phyloP scores from a whole-genome alignment of 2,797 vertebrate genomes.

The Notamacropus eugenii region DNA sequence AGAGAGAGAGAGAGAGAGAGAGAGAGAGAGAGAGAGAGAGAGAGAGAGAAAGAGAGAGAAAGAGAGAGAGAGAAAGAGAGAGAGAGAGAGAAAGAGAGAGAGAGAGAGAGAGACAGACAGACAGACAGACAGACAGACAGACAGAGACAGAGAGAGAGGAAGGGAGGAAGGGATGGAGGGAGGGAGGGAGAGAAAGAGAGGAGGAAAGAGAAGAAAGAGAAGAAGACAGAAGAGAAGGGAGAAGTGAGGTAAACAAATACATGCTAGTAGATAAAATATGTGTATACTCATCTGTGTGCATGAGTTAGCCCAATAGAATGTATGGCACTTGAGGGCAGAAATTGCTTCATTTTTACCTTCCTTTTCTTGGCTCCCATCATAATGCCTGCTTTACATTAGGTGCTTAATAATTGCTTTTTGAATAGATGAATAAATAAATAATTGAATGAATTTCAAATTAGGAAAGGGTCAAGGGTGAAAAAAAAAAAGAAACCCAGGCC shows the following conservation, averaged over 20 bases:
- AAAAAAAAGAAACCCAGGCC: not conserved
- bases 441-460: not conserved
- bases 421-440: not conserved
- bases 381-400: not conserved
- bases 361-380: not conserved
- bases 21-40: accelerated
- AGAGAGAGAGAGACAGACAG: accelerated
- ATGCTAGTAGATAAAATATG: not conserved
- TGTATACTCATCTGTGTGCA: not conserved
- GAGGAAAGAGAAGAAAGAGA: no score
- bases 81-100: no score
- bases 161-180: accelerated
- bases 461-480: not conserved
- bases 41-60: not conserved
- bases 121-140: no score
- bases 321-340: not conserved
- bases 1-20: no score
- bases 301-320: not conserved
- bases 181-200: not conserved
- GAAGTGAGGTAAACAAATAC: not conserved
- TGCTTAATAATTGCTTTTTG: not conserved
- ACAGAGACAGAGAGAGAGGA: no score
- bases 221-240: no score
- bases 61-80: accelerated
- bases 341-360: not conserved